Percentiles rank a stretch among this genome's conserved stretches.
phyloP scores from a whole-genome alignment of 2,888 invertebrate genomes.

The Tachina grossa region DNA sequence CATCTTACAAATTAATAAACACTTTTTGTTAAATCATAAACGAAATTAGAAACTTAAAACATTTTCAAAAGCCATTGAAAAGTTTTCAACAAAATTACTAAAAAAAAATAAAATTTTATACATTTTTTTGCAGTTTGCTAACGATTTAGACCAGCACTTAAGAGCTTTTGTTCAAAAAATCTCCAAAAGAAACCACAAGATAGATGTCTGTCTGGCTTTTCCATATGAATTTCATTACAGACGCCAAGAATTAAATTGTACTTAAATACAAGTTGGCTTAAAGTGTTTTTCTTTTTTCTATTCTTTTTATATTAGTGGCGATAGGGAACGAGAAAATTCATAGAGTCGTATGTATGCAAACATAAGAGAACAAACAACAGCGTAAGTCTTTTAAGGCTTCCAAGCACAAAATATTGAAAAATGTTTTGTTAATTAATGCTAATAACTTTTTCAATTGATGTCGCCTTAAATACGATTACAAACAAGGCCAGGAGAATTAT shows the following conservation, averaged over 20 bases:
- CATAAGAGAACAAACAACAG: conserved; percentile 1
- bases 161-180: conserved; percentile 31
- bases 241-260: conserved; percentile 14
- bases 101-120: background rate
- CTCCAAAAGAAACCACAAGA: conserved; percentile 4
- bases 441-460: conserved; percentile 43
- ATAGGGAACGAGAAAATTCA: background rate
- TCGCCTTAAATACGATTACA: conserved; percentile 17
- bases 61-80: conserved; percentile 29
- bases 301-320: background rate
- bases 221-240: conserved; percentile 7
- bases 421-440: conserved; percentile 50
- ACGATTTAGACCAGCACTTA: conserved; percentile 42
- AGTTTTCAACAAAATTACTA: background rate
- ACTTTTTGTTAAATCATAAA: conserved; percentile 6
- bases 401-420: background rate
- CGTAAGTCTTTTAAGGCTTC: conserved; percentile 2
- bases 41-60: conserved; percentile 18
- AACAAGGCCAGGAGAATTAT: conserved; percentile 7
- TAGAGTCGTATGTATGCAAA: background rate
- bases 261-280: background rate
- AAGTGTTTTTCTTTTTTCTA: background rate
- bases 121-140: conserved; percentile 18
- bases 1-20: conserved; percentile 30
- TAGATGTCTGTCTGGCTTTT: conserved; percentile 5